These are phyloP conservation scores for Zoroaster sp. DNA, from an alignment of 53 echinoderm and acorn worm genomes.

Conservation along the genomic window DNA sequence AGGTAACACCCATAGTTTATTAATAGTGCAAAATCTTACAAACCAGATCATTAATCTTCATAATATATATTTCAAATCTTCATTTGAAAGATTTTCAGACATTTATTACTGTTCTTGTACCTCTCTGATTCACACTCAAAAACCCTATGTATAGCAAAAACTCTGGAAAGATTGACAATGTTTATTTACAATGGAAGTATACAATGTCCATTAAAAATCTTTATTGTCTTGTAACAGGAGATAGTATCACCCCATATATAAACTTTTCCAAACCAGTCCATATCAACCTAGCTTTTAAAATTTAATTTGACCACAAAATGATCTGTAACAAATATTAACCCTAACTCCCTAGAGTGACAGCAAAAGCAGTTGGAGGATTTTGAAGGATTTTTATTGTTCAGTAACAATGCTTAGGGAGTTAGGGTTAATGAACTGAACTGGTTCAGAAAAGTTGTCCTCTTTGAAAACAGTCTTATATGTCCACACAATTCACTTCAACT, in stretches of 20 bases:
- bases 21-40: conserved; percentile 51
- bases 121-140: neutral
- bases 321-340: neutral
- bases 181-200: conserved; percentile 48
- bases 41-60: conserved; percentile 40
- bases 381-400: too few species aligned
- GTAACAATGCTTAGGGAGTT: too few species aligned
- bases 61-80: conserved; percentile 46
- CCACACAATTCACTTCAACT: conserved; percentile 11
- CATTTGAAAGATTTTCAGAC: conserved; percentile 44
- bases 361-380: too few species aligned
- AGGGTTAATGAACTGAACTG: neutral
- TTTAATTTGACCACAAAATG: neutral
- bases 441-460: neutral
- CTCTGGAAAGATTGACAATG: conserved; percentile 24
- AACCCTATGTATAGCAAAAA: conserved; percentile 29
- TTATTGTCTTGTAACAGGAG: neutral
- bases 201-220: conserved; percentile 30
- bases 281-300: neutral
- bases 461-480: neutral
- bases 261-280: neutral
- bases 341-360: neutral
- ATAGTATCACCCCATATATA: neutral
- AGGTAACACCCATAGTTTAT: conserved; percentile 32
- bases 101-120: neutral